Evolutionary conservation across 2,113 vertebrate genomes (phyloP).

Genomic region (Nestor notabilis): DNA sequence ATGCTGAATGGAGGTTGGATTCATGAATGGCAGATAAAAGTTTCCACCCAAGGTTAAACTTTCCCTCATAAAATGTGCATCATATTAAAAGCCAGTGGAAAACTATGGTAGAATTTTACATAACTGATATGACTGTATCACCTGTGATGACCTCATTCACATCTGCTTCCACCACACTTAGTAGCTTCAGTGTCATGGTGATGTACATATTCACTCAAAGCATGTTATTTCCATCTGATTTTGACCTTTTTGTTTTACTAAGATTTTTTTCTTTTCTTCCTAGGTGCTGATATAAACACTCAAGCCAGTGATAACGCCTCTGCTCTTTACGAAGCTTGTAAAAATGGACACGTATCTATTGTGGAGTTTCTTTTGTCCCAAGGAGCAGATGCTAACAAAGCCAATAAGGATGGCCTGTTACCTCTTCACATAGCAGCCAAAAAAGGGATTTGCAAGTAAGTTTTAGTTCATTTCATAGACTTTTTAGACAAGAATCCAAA

Average conservation of each 20-base stretch:
- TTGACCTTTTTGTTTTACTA: not conserved
- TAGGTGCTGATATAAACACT: slow-evolving; percentile 89
- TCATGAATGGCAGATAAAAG: not conserved
- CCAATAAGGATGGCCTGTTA: slow-evolving; percentile 85
- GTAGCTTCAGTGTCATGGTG: not conserved
- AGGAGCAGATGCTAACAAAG: slow-evolving; percentile 88
- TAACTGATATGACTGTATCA: not conserved
- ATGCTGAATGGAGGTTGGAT: not conserved
- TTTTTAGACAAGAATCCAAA: not conserved
- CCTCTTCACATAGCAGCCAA: slow-evolving; percentile 90
- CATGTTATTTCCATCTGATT: not conserved
- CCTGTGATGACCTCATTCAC: not conserved
- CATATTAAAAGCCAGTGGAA: not conserved
- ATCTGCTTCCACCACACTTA: not conserved
- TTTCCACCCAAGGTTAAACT: not conserved
- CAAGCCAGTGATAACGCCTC: slow-evolving; percentile 88
- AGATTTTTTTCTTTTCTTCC: not conserved
- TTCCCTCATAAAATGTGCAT: not conserved
- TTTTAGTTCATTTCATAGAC: not conserved
- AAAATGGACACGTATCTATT: slow-evolving; percentile 83
- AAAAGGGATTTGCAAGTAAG: slow-evolving; percentile 86
- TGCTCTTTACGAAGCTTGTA: slow-evolving; percentile 90
- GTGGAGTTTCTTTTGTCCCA: slow-evolving; percentile 87
- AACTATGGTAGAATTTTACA: not conserved
- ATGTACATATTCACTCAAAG: not conserved